phyloP scores from a whole-genome alignment of 2,797 vertebrate species.

The Manis pentadactyla region DNA sequence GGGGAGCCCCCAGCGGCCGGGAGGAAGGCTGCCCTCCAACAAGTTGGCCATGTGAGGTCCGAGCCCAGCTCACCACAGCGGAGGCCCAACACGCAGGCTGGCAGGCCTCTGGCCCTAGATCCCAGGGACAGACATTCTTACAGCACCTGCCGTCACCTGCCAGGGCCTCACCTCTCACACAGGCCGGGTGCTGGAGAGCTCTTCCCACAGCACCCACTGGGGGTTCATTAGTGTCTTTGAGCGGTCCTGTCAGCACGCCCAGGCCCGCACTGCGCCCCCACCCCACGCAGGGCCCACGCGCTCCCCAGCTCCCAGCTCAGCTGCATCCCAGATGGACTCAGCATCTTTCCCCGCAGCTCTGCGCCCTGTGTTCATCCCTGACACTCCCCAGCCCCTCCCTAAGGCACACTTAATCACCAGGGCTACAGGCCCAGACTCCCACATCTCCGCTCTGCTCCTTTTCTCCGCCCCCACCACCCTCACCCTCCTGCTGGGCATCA shows the following conservation, averaged over 20 bases:
- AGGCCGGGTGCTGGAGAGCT: not conserved
- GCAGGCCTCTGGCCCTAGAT: not conserved
- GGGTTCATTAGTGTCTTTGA: not conserved
- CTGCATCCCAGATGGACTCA: not conserved
- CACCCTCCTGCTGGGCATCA: not conserved
- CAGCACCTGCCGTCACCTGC: not conserved
- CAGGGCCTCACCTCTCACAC: not conserved
- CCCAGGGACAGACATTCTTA: not conserved
- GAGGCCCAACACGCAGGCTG: not conserved
- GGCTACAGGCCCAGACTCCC: not conserved
- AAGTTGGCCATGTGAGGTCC: accelerated
- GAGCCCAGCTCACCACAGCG: not conserved
- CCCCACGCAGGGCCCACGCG: not conserved
- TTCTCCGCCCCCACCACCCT: not conserved
- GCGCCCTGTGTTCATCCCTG: not conserved
- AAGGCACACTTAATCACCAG: not conserved
- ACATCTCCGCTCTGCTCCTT: not conserved
- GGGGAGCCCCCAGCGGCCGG: not conserved
- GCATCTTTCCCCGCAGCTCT: not conserved
- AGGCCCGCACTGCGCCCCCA: no score
- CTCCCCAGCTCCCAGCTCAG: not conserved
- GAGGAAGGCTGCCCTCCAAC: not conserved
- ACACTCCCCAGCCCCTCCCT: not conserved
- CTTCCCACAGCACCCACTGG: not conserved
- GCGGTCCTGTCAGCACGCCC: not conserved